These are phyloP conservation scores for Amblyjoppa proteus DNA, from an alignment of 2,888 invertebrate genomes.

Conservation along the genomic window DNA sequence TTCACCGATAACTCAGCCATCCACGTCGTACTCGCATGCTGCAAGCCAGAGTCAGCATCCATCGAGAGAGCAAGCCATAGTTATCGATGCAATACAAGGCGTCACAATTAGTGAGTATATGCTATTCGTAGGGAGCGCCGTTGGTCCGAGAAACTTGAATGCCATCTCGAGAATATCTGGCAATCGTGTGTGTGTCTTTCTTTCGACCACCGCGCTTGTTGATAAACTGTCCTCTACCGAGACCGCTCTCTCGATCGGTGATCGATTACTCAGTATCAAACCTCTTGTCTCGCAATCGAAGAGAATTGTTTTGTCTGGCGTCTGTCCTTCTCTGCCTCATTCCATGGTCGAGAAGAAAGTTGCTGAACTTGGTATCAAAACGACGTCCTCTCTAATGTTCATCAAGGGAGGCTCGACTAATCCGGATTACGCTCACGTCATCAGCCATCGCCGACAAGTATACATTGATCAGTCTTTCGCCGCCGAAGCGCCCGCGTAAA, in stretches of 20 bases:
- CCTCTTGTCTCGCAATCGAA: too few relatives aligned
- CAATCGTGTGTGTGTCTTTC: not conserved
- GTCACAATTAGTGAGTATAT: conserved; percentile 30
- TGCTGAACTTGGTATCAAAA: too few relatives aligned
- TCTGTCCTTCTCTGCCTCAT: too few relatives aligned
- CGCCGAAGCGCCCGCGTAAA: not conserved
- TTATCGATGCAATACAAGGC: not conserved
- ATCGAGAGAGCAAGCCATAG: conserved; percentile 37
- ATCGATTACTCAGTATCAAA: not conserved
- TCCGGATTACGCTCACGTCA: too few relatives aligned
- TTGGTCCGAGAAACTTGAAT: not conserved
- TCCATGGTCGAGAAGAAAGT: too few relatives aligned
- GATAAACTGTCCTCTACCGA: conserved; percentile 10
- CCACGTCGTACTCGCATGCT: too few relatives aligned
- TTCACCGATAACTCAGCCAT: too few relatives aligned
- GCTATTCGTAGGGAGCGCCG: conserved; percentile 24
- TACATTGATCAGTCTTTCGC: not conserved
- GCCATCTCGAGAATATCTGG: conserved; percentile 31
- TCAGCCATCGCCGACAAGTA: too few relatives aligned
- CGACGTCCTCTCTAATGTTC: too few relatives aligned
- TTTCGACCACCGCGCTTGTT: conserved; percentile 22
- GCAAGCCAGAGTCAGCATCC: not conserved
- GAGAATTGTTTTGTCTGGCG: too few relatives aligned
- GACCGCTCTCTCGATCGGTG: conserved; percentile 3
- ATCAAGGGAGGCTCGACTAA: too few relatives aligned